Evolutionary conservation across 2,888 invertebrate genomes (phyloP).

Genomic region (Danaus chrysippus): DNA sequence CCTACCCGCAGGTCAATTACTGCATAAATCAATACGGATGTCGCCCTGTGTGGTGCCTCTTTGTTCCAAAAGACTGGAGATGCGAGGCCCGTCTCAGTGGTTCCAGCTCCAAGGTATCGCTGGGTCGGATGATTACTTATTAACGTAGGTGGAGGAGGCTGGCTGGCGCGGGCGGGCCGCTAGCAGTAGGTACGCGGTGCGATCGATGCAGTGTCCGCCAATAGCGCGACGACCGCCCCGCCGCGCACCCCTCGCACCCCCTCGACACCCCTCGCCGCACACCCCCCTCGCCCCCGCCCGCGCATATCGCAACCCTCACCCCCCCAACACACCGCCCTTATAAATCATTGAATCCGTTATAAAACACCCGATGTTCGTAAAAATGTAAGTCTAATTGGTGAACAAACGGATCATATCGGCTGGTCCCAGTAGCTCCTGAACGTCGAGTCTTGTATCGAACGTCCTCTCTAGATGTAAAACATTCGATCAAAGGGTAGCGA

Average conservation of each 20-base stretch:
- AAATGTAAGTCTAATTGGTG: conserved; percentile 77
- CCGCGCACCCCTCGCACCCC: conserved; percentile 65
- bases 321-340: conserved; percentile 68
- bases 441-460: conserved; percentile 36
- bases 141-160: conserved; percentile 79
- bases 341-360: conserved; percentile 78
- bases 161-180: conserved; percentile 74
- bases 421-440: conserved; percentile 57
- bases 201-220: conserved; percentile 77
- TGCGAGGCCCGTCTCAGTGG: conserved; percentile 69
- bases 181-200: conserved; percentile 60
- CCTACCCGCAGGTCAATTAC: conserved; percentile 69
- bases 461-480: conserved; percentile 55
- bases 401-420: conserved; percentile 68
- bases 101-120: conserved; percentile 73
- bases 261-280: conserved; percentile 62
- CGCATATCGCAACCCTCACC: conserved; percentile 54
- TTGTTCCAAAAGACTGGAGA: conserved; percentile 72
- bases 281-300: conserved; percentile 68
- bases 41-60: conserved; percentile 67
- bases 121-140: conserved; percentile 79
- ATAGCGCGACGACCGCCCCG: conserved; percentile 73
- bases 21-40: conserved; percentile 73
- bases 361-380: conserved; percentile 77
- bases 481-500: conserved; percentile 67